phyloP scores from a whole-genome alignment of 2,888 invertebrate species.

The Taphrorychus bicolor region DNA sequence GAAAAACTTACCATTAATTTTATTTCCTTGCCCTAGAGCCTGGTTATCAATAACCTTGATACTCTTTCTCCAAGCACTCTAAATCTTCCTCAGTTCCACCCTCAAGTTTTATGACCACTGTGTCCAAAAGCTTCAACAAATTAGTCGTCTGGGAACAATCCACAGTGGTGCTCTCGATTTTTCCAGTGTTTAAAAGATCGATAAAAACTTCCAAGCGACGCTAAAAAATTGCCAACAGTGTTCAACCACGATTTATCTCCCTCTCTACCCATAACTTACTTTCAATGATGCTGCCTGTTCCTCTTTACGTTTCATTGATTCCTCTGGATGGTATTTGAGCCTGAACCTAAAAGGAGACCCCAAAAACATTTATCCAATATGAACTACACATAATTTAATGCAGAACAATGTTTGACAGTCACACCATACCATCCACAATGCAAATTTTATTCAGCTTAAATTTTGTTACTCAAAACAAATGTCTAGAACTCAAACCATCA shows the following conservation, averaged over 20 bases:
- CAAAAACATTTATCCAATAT: too few relatives aligned
- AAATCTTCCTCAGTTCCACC: conserved; percentile 91
- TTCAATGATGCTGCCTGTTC: conserved; percentile 83
- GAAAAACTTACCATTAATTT: conserved; percentile 9
- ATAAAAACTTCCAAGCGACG: conserved; percentile 78
- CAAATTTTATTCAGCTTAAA: too few relatives aligned
- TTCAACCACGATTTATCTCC: neutral
- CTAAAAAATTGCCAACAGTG: conserved; percentile 1
- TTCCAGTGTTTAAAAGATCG: conserved; percentile 77
- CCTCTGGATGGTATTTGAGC: conserved; percentile 98
- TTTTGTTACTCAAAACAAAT: too few relatives aligned
- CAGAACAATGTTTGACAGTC: too few relatives aligned
- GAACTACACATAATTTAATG: too few relatives aligned
- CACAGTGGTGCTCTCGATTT: conserved; percentile 78
- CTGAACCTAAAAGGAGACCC: conserved; percentile 89
- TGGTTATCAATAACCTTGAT: conserved; percentile 53
- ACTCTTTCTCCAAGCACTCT: conserved; percentile 79
- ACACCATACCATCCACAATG: too few relatives aligned
- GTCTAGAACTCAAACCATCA: too few relatives aligned
- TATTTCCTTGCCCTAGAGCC: too few relatives aligned
- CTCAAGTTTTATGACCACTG: conserved; percentile 95
- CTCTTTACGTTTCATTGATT: conserved; percentile 87
- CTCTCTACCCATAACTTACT: conserved; percentile 60
- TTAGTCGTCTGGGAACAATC: conserved; percentile 86
- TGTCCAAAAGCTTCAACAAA: conserved; percentile 88